Evolutionary conservation across 2,888 invertebrate genomes (phyloP), one percentile per base, ranked within the genome.

Genomic region (Acronicta aceris): DNA sequence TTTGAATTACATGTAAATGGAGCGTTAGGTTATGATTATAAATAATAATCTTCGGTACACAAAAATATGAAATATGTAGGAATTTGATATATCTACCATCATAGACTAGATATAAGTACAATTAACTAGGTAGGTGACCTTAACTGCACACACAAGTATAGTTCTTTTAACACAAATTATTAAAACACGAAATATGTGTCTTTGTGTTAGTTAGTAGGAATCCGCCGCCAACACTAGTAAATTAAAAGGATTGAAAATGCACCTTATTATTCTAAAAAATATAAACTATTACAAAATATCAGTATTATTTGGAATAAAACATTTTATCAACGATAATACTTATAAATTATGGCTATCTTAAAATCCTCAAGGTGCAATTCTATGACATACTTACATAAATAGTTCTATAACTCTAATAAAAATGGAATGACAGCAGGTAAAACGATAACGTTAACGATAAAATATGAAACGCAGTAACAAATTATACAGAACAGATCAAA

Each of bases 401-500:
- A 70, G 33, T 71, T 78, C 65, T 61, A 53, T 76, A 61, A 76
- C 47, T 61, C 73, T 81, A 79, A 69, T 65, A 71, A 81, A 83
- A 86, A 89, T 89, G 91, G 92, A 93, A 92, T 93, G 92, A 87
- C 76, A 77, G 73, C 62, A 77, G 72, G 64, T 73, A 85, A 85
- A 88, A 85, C 79, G 78, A 81, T 79, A 76, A 85, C 79, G 78
- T 80, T 79, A 76, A 77, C 70, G 73, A 86, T 90, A 90, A 87
- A 89, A 83, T 88, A 87, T 89, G 74, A 85, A 89, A 86, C 64
- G 82, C 74, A 81, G 77, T 83, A 91, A 92, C 88, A 86, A 84
- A 87, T 38, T 38, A 86, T 81, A 84, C 81, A 88, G 81, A 88
- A 93, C 93, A 90, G 88, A 90, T 89, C 89, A 86, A 86, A 86